phyloP scores from a whole-genome alignment of 37 sponge, comb jelly and placozoan species.

The Halichondria panicea region DNA sequence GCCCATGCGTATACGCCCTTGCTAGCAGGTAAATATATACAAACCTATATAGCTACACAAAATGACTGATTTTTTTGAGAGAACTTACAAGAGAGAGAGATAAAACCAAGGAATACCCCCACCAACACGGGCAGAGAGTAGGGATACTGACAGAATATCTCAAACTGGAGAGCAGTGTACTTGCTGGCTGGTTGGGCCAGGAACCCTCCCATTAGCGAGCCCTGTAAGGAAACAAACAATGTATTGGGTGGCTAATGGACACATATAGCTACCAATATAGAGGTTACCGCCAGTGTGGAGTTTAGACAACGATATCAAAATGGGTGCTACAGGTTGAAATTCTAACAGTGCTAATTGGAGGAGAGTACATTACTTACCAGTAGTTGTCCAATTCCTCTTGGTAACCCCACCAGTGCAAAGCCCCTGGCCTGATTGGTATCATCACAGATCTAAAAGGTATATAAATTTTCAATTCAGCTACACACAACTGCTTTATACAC shows the following conservation, averaged over 20 bases:
- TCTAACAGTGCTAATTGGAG: no score
- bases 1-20: no score
- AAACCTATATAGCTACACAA: not conserved
- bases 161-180: constrained; percentile 47
- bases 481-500: no score
- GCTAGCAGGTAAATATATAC: no score
- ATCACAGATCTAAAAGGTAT: constrained; percentile 73
- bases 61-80: not conserved
- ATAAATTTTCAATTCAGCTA: no score
- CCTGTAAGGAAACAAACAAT: no score
- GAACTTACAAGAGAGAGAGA: constrained; percentile 48
- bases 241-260: no score
- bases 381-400: constrained; percentile 63
- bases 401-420: constrained; percentile 57
- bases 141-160: constrained; percentile 83
- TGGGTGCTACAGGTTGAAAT: no score
- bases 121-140: constrained; percentile 83
- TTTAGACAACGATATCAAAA: no score
- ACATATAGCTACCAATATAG: no score
- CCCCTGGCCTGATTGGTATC: constrained; percentile 89
- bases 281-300: no score
- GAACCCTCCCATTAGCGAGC: constrained; percentile 79
- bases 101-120: constrained; percentile 34
- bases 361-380: constrained; percentile 65
- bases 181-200: constrained; percentile 85